Evolutionary conservation across 2,113 vertebrate species (phyloP).

Genomic region (Aptenodytes forsteri): DNA sequence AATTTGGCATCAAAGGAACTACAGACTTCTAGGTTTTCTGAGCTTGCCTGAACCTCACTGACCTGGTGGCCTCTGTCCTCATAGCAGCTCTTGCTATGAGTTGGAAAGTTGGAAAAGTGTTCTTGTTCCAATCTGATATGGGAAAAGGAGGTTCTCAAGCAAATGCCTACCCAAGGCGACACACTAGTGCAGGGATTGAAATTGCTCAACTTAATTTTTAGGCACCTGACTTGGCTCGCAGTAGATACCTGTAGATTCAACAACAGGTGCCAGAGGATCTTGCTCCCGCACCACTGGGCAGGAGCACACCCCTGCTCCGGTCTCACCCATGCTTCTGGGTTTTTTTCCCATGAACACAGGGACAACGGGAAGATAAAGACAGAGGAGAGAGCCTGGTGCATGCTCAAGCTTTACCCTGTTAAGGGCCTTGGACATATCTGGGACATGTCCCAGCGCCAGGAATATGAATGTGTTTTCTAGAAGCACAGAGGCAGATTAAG

Average conservation of each 20-base stretch:
- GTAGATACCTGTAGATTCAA: not conserved
- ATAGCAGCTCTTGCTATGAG: not conserved
- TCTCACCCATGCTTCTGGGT: not conserved
- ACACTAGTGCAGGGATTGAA: not conserved
- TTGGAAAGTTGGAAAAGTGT: not conserved
- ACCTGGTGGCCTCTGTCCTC: not conserved
- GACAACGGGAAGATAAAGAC: not conserved
- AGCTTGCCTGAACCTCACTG: not conserved
- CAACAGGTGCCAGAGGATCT: not conserved
- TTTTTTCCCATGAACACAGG: not conserved
- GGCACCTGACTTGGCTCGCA: not conserved
- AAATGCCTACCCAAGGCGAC: not conserved
- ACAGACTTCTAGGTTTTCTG: not conserved
- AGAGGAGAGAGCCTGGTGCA: not conserved
- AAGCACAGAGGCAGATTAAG: not conserved
- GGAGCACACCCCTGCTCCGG: not conserved
- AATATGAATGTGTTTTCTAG: not conserved
- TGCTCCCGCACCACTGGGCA: fast-evolving
- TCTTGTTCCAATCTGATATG: not conserved
- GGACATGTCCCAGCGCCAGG: not conserved
- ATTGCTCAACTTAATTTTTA: not conserved
- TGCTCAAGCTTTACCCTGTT: not conserved
- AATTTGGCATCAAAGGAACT: not conserved
- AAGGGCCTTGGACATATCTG: not conserved
- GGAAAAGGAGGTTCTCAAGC: not conserved